These are phyloP conservation scores for Caenorhabditis doughertyi DNA, from an alignment of 2,888 invertebrate species.

Conservation along the genomic window DNA sequence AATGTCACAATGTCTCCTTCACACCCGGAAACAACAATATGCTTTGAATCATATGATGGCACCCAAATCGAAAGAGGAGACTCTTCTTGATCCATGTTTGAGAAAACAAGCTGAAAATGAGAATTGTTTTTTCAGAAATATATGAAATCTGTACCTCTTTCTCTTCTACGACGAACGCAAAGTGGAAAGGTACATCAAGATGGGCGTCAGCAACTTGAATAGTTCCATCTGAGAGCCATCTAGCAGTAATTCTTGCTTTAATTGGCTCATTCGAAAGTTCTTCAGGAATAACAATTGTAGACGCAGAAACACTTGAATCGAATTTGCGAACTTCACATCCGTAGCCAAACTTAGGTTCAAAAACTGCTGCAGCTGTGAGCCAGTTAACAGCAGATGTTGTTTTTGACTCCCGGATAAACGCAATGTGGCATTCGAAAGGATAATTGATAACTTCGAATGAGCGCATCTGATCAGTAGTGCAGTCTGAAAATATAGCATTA, in stretches of 20 bases:
- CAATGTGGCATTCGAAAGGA: slow-evolving; percentile 62
- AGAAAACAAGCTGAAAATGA: slow-evolving; percentile 60
- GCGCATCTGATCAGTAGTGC: slow-evolving; percentile 50
- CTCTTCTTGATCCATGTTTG: slow-evolving; percentile 57
- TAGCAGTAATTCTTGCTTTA: slow-evolving; percentile 50
- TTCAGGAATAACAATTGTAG: slow-evolving; percentile 34
- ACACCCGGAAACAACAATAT: slow-evolving; percentile 60
- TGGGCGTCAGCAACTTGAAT: slow-evolving; percentile 28
- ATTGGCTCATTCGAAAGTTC: slow-evolving; percentile 45
- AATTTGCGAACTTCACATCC: slow-evolving; percentile 53
- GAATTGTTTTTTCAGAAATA: background rate
- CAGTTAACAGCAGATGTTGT: slow-evolving; percentile 57
- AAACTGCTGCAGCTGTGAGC: slow-evolving; percentile 55
- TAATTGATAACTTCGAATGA: slow-evolving; percentile 35
- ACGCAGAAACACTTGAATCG: slow-evolving; percentile 39
- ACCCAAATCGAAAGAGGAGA: slow-evolving; percentile 59
- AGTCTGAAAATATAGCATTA: slow-evolving; percentile 46
- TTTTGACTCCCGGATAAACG: slow-evolving; percentile 29
- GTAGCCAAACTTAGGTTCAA: slow-evolving; percentile 43
- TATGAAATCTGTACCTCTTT: slow-evolving; percentile 32
- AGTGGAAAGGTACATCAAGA: slow-evolving; percentile 61
- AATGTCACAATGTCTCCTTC: slow-evolving; percentile 66
- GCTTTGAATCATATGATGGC: slow-evolving; percentile 56
- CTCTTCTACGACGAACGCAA: slow-evolving; percentile 64
- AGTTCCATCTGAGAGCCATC: slow-evolving; percentile 48